Evolutionary conservation across 1,140 invertebrate species (phyloP).

Genomic region (Daktulosphaira vitifoliae): DNA sequence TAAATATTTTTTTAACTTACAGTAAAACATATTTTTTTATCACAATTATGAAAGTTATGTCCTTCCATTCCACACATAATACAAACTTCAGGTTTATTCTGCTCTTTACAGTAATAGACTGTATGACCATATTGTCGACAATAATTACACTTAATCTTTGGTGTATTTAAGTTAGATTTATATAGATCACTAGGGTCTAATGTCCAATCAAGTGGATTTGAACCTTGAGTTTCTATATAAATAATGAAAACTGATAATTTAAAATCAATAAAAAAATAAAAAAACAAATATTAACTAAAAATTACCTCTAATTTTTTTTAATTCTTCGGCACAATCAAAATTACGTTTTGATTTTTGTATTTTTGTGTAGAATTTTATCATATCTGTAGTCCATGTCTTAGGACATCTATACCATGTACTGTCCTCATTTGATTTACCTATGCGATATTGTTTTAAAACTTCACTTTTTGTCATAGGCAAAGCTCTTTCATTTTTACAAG

Average conservation of each 20-base stretch:
- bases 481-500: conserved; percentile 6
- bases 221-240: conserved; percentile 23
- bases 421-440: conserved; percentile 9
- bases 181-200: conserved; percentile 5
- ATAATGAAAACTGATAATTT: background rate
- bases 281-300: too few relatives aligned
- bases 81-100: conserved; percentile 14
- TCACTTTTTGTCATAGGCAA: background rate
- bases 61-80: conserved; percentile 25
- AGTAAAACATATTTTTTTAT: conserved; percentile 22
- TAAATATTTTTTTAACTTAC: conserved; percentile 6
- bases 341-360: conserved; percentile 27
- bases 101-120: conserved; percentile 6
- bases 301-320: conserved; percentile 19
- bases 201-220: background rate
- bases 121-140: conserved; percentile 18
- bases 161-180: conserved; percentile 15
- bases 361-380: conserved; percentile 23
- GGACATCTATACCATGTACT: conserved; percentile 21
- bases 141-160: background rate
- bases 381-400: conserved; percentile 22
- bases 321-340: conserved; percentile 15
- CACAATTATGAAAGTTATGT: conserved; percentile 16
- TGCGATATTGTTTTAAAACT: conserved; percentile 27
- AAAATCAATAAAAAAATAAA: too few relatives aligned